These are phyloP conservation scores for Drosophila orena DNA, from an alignment of 1,140 invertebrate genomes.

Conservation along the genomic window DNA sequence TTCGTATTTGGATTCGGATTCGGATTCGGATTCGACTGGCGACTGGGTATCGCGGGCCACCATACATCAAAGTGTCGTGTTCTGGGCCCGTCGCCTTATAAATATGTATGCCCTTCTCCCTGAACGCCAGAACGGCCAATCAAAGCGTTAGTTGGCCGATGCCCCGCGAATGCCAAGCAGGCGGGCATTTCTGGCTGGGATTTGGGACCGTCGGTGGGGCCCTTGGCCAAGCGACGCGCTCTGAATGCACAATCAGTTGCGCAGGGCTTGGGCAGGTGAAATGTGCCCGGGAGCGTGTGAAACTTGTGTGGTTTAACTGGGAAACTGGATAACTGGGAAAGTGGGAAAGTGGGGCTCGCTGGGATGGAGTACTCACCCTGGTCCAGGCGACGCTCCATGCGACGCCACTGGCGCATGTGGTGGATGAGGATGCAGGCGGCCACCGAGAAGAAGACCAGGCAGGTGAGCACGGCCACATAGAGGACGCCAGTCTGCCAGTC, in stretches of 20 bases:
- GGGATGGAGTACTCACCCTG: constrained; percentile 84
- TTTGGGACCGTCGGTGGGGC: constrained; percentile 5
- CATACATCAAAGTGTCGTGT: constrained; percentile 78
- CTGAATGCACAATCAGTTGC: constrained; percentile 37
- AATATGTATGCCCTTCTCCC: constrained; percentile 51
- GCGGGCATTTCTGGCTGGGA: constrained; percentile 1
- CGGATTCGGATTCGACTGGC: background rate
- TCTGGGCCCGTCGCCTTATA: constrained; percentile 59
- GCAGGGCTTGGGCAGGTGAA: constrained; percentile 7
- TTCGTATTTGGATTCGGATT: constrained; percentile 19
- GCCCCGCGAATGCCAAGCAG: constrained; percentile 21
- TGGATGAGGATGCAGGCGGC: constrained; percentile 88
- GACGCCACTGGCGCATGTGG: constrained; percentile 88
- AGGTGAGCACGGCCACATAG: constrained; percentile 87
- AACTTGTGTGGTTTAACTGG: constrained; percentile 12
- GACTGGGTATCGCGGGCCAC: constrained; percentile 2
- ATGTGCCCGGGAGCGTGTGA: constrained; percentile 56
- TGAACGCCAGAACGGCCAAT: background rate
- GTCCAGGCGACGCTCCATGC: constrained; percentile 86
- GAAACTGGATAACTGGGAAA: no score
- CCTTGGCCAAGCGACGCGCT: constrained; percentile 28
- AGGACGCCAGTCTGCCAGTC: constrained; percentile 88
- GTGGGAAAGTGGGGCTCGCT: background rate
- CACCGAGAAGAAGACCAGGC: constrained; percentile 88
- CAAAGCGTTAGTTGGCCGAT: background rate